Evolutionary conservation across 2,888 invertebrate species (phyloP), one percentile per base, ranked within the genome.

Genomic region (Trichogramma evanescens): DNA sequence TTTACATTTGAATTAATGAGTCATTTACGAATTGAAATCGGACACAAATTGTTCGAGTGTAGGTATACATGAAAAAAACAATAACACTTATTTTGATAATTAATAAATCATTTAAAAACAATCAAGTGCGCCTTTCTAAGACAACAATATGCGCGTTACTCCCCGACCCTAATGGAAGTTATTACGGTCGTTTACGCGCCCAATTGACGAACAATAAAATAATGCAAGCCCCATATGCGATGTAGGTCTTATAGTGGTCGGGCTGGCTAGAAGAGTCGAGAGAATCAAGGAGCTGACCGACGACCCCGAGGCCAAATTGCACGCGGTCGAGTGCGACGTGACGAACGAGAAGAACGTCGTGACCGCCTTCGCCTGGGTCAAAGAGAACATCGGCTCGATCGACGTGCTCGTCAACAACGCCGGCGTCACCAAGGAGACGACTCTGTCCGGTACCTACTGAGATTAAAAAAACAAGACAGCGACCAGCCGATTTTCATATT

Each of bases 201-300:
- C 26, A 26, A 26, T 26, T 26, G 26, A 26, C 26, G 26, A 26
- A 26, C 26, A 26, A 26, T 26, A 26, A 26, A 26, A 26, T 26
- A 26, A 26, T 26, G 26, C 26, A 26, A 26, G 26, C 26, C 26
- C 26, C 26, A 3, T 26, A 26, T 26, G 26, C 26, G 2, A 26
- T 26, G 2, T 26, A 70, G 81, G 81, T 6, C 73, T 82, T 72
- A 75, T 74, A 58, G 73, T 75, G 3, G 72, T 70, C 26, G 75
- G 75, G 0, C 66, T 81, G 50, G 81, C 81, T 0, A 72, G 82
- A 65, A 77, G 79, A 62, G 69, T 77, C 1, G 77, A 80, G 8
- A 76, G 74, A 65, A 73, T 83, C 41, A 67, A 80, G 63, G 75
- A 76, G 59, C 56, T 75, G 7, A 65, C 64, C 40, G 72, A 70